phyloP scores from a whole-genome alignment of 1,140 invertebrate species.

The Radopholus similis region DNA sequence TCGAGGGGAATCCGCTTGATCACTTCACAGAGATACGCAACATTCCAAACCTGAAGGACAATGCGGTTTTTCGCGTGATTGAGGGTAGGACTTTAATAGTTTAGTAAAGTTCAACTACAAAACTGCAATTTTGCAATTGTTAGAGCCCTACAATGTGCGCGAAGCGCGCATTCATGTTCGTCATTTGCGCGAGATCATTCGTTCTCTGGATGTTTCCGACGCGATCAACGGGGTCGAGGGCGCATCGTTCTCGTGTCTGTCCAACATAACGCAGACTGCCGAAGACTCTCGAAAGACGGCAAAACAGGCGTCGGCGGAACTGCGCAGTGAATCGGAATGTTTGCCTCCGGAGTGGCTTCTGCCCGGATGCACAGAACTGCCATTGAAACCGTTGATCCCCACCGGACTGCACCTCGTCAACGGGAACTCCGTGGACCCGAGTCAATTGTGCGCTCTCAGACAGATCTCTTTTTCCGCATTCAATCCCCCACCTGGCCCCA shows the following conservation, averaged over 20 bases:
- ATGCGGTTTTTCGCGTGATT: slow-evolving; percentile 23
- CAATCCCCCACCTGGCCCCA: slow-evolving; percentile 35
- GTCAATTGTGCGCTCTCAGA: slow-evolving; percentile 13
- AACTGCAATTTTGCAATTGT: neutral
- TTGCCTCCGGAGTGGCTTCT: slow-evolving; percentile 29
- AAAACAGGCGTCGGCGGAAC: neutral
- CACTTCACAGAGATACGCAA: slow-evolving; percentile 34
- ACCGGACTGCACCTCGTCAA: neutral
- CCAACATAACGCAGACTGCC: slow-evolving; percentile 13
- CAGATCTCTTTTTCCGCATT: slow-evolving; percentile 26
- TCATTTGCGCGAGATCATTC: slow-evolving; percentile 33
- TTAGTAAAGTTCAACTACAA: neutral
- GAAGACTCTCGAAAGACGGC: neutral
- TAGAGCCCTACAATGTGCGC: slow-evolving; percentile 31
- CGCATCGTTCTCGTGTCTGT: slow-evolving; percentile 27
- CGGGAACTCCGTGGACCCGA: neutral
- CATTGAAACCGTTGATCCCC: slow-evolving; percentile 24
- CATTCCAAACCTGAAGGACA: slow-evolving; percentile 25
- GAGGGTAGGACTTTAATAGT: slow-evolving; percentile 20
- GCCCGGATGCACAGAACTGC: slow-evolving; percentile 22
- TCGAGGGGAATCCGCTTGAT: slow-evolving; percentile 27
- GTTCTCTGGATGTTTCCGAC: slow-evolving; percentile 23
- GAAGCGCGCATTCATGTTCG: slow-evolving; percentile 34
- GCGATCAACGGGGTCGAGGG: slow-evolving; percentile 29
- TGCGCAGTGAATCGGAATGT: slow-evolving; percentile 19